Percentiles rank a stretch among this genome's conserved stretches.
Evolutionary conservation across 2,797 vertebrate genomes (phyloP).

Genomic region (Sebastes oblongus): DNA sequence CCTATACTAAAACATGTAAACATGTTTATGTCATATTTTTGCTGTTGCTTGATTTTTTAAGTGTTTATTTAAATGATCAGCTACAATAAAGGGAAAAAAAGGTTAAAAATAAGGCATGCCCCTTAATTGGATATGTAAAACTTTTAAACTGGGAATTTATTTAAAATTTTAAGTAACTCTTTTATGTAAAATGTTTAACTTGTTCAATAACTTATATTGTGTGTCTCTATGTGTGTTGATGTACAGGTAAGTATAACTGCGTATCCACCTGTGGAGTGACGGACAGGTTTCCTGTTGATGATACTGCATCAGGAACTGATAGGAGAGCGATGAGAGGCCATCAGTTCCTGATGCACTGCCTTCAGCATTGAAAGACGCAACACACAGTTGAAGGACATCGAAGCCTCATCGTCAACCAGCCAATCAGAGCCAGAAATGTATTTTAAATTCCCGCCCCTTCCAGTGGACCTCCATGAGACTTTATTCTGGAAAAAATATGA

Average conservation of each 20-base stretch:
- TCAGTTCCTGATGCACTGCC: slow-evolving; percentile 93
- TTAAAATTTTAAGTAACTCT: background rate
- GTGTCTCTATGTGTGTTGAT: background rate
- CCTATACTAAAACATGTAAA: background rate
- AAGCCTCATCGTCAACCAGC: background rate
- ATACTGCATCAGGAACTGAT: slow-evolving; percentile 99
- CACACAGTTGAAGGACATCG: background rate
- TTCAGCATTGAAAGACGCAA: slow-evolving; percentile 87
- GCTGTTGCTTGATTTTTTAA: background rate
- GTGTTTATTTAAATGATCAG: background rate
- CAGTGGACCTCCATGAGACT: too few species aligned
- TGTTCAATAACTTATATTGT: background rate
- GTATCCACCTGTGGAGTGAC: background rate
- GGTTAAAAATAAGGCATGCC: background rate
- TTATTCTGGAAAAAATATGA: too few species aligned
- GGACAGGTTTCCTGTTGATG: slow-evolving; percentile 80
- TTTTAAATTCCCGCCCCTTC: background rate
- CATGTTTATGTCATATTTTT: background rate
- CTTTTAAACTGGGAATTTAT: background rate
- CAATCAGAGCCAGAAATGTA: background rate
- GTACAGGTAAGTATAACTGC: background rate
- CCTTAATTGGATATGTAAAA: too few species aligned
- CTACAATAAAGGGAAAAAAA: background rate
- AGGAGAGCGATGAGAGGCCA: slow-evolving; percentile 85
- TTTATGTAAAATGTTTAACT: background rate